Evolutionary conservation across 2,888 invertebrate genomes (phyloP), one percentile per base, ranked within the genome.

Genomic region (Psylliodes chrysocephalus): DNA sequence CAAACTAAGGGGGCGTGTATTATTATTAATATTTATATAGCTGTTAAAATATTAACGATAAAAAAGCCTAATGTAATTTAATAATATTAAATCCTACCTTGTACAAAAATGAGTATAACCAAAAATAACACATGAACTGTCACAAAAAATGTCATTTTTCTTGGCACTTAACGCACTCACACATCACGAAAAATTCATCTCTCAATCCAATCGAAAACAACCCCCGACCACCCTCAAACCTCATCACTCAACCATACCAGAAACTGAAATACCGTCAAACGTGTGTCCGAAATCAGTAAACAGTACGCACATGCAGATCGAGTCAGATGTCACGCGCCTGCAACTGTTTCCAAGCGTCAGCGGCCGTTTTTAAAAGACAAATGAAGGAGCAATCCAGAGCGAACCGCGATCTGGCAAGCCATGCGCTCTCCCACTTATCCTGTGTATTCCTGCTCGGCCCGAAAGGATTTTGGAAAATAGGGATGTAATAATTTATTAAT

Each of bases 401-500:
- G 59, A 18, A 49, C 40, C 38, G 40, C 30, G 49, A 59, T 42
- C 59, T 49, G 46, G 59, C 28, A 38, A 19, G 40, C 59, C 53
- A 42, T 44, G 53, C 44, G 46, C 53, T 19, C 18, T 19, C 28
- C 22, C 55, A 28, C 30, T 30, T 51, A 51, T 51, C 33, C 51
- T 22, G 46, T 55, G 22, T 53, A 28, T 46, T 42, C 30, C 55
- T 55, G 30, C 28, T 55, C 25, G 44, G 42, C 52, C 63, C 40
- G 38, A 63, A 57, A 63, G 63, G 63, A 63, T 63, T 63, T 63
- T 57, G 33, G 44, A 63, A 62, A 63, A 63, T 63, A 52, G 57
- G 56, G 57, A 52, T 49, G 52, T 49, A 63, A 63, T 63, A 63
- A 63, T 63, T 63, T 57, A 63, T 63, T 63, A 63, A 63, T 63